A percentile compares a stretch with the other conserved stretches of the same genome.
Evolutionary conservation across 1,140 invertebrate genomes (phyloP).

Genomic region (Ridgeia piscesae): DNA sequence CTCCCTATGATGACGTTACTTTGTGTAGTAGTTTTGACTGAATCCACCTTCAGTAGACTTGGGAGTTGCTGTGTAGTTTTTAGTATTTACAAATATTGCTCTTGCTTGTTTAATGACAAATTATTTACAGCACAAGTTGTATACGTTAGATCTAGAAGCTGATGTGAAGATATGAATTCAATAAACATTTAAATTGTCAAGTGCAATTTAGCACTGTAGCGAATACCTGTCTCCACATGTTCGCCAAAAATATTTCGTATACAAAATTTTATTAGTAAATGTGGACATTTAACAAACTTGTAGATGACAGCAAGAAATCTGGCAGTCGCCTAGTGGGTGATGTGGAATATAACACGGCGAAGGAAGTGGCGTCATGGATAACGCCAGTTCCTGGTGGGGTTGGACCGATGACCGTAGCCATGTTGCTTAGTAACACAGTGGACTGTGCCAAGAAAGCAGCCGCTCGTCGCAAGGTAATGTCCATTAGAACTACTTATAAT

Average conservation of each 20-base stretch:
- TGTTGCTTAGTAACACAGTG: conserved; percentile 96
- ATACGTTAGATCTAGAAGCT: neutral
- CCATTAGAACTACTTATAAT: neutral
- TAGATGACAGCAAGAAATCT: conserved; percentile 80
- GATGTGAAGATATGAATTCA: neutral
- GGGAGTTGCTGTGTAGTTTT: neutral
- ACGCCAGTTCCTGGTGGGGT: conserved; percentile 98
- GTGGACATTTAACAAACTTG: neutral
- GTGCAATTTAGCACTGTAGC: neutral
- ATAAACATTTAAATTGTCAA: neutral
- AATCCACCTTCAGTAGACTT: neutral
- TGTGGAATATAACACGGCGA: conserved; percentile 83
- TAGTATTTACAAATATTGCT: neutral
- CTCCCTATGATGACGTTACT: too few species aligned
- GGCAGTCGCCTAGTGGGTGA: conserved; percentile 91
- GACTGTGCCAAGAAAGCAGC: conserved; percentile 66
- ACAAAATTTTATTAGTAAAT: neutral
- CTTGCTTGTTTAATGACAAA: neutral
- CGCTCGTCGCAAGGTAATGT: conserved; percentile 42
- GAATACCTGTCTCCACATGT: too few species aligned
- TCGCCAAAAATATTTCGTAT: neutral
- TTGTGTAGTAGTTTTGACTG: neutral
- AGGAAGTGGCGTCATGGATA: conserved; percentile 79
- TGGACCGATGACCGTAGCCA: conserved; percentile 97
- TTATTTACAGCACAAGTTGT: neutral